Evolutionary conservation across 2,797 vertebrate genomes (phyloP).

Genomic region (Pseudopleuronectes americanus): DNA sequence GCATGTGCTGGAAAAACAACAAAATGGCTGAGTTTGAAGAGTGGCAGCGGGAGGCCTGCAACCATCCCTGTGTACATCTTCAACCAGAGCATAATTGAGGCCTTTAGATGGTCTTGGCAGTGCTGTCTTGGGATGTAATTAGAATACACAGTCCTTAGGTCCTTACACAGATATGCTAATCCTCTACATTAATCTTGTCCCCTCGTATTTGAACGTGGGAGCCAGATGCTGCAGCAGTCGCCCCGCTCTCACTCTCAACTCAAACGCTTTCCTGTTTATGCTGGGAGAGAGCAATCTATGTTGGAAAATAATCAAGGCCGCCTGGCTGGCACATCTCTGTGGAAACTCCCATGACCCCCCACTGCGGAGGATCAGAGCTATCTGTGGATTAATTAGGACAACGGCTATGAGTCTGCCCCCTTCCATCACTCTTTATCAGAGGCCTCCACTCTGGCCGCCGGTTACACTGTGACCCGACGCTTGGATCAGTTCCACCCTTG

Average conservation of each 20-base stretch:
- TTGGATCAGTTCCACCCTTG: slow-evolving; percentile 67
- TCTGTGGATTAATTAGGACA: slow-evolving; percentile 86
- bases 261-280: slow-evolving; percentile 81
- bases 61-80: neutral
- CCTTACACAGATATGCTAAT: slow-evolving; percentile 86
- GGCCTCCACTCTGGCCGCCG: slow-evolving; percentile 73
- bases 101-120: slow-evolving; percentile 51
- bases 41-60: neutral
- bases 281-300: slow-evolving; percentile 78
- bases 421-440: slow-evolving; percentile 78
- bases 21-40: neutral
- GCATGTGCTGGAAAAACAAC: neutral
- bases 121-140: slow-evolving; percentile 76
- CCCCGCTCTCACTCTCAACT: slow-evolving; percentile 86
- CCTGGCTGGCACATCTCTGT: slow-evolving; percentile 84
- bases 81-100: too few species aligned
- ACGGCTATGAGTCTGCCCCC: slow-evolving; percentile 76
- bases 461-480: slow-evolving; percentile 76
- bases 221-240: slow-evolving; percentile 89
- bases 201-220: slow-evolving; percentile 83
- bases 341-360: slow-evolving; percentile 82
- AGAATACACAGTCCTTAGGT: slow-evolving; percentile 77
- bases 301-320: slow-evolving; percentile 86
- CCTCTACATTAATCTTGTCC: slow-evolving; percentile 86
- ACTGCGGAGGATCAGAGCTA: slow-evolving; percentile 65